phyloP scores from a whole-genome alignment of 2,113 vertebrate genomes.

The Mormyrus iriodes region DNA sequence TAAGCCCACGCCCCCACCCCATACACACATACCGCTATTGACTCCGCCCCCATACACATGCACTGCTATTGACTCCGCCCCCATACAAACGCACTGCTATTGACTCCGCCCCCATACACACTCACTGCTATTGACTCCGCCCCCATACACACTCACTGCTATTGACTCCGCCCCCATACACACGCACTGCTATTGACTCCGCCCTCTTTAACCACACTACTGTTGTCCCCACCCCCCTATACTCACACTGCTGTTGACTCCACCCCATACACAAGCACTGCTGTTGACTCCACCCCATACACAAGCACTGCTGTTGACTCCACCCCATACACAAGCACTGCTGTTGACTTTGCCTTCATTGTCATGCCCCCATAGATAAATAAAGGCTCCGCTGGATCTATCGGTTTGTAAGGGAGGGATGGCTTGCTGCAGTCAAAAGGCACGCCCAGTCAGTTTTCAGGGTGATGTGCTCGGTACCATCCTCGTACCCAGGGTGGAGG shows the following conservation, averaged over 20 bases:
- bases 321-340: neutral
- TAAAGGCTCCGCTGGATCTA: neutral
- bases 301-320: too few species aligned
- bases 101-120: neutral
- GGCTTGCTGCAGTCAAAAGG: slow-evolving; percentile 22
- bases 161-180: too few species aligned
- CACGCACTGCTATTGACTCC: too few species aligned
- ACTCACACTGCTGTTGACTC: neutral
- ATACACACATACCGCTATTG: neutral
- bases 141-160: too few species aligned
- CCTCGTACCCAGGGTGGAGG: neutral
- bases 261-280: too few species aligned
- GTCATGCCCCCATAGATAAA: neutral
- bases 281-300: too few species aligned
- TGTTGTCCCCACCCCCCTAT: neutral
- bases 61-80: neutral
- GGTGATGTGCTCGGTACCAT: slow-evolving; percentile 20
- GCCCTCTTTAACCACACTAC: neutral
- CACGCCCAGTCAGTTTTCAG: slow-evolving; percentile 12
- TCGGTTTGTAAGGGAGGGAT: neutral
- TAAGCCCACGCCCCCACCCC: slow-evolving; percentile 44
- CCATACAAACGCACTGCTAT: neutral
- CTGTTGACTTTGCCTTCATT: neutral
- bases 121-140: neutral
- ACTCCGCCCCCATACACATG: neutral